Base-by-base conservation (phyloP, 2,797 vertebrate genomes). In the Argyrosomus regius region DNA sequence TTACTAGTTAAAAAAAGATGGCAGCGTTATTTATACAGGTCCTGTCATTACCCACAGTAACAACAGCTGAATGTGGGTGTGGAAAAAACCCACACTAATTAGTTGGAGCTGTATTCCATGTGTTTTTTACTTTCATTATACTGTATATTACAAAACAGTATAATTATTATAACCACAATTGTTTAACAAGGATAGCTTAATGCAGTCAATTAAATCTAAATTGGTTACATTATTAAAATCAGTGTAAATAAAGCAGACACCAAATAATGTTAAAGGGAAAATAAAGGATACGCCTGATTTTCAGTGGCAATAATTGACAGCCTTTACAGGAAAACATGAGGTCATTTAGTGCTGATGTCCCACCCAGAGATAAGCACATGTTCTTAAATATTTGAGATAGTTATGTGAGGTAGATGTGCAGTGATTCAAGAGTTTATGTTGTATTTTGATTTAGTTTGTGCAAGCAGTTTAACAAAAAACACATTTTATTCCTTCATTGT, bases 61-160 rank as follows among this genome's bases (percentile, higher is more conserved):
- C 60, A 79, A 54, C 63, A 82, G 43, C 43, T 56, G 20, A 83
- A 48, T 65, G 81, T 45, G 49, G 20, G 46, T 45, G 64, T 72
- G 57, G 45, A 79, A 74, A 54, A 61, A 70, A 26, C 54, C 57
- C 45, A 68, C 26, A 22, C 50, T 75, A 58, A 82, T 84, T 74
- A 85, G 67, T 35, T 53, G 17, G 9, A 28, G 50, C 17, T 8
- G 13, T 13, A 26, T 59, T 39, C 6, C 2, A 14, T 16, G 20
- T 11, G 35, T 39, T 9, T 53, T 48, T 11, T 0, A 16, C 58
- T 17, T 56, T 16, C 6, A 24, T 26, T n/a, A 4, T 46, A 9
- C 35, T 45, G 4, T 45, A 14, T 28, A 11, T 26, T 56, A 22
- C 12, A 77, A 65, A 74, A 56, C 56, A 62, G 49, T 70, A 6